phyloP scores from a whole-genome alignment of 2,797 vertebrate genomes.

The Acanthornis magna region DNA sequence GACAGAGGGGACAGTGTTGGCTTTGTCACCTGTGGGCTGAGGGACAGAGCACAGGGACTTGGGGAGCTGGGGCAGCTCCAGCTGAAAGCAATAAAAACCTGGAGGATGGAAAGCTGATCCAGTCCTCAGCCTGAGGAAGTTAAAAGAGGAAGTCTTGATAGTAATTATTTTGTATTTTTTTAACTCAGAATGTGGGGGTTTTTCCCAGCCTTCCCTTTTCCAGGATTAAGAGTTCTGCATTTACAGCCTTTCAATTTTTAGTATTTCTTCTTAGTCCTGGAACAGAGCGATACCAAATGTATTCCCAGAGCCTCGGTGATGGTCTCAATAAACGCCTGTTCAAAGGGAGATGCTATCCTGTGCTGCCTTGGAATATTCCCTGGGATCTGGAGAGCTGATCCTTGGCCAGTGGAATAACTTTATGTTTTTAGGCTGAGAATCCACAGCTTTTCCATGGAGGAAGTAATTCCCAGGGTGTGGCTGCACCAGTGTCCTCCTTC shows the following conservation, averaged over 20 bases:
- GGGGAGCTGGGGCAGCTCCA: not conserved
- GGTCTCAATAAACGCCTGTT: not conserved
- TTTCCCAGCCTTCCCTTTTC: not conserved
- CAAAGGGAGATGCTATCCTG: not conserved
- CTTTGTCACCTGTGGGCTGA: not conserved
- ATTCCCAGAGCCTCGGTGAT: not conserved
- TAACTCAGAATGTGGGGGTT: not conserved
- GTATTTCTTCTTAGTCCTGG: conserved; percentile 24
- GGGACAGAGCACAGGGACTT: not conserved
- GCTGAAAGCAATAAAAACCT: conserved; percentile 72
- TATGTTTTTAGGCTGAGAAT: not conserved
- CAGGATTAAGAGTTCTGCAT: conserved; percentile 42
- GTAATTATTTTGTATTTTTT: conserved; percentile 13
- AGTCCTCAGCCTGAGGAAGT: conserved; percentile 49
- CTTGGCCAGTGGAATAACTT: not conserved
- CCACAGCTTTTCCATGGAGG: not conserved
- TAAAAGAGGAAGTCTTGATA: not conserved
- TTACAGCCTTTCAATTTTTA: conserved; percentile 45
- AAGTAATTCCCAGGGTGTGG: not conserved
- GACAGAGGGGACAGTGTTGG: not conserved
- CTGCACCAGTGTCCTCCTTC: not conserved
- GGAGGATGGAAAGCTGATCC: not conserved
- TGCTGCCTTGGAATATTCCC: not conserved
- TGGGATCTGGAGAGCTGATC: not conserved
- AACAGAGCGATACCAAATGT: conserved; percentile 14